Evolutionary conservation across 2,888 invertebrate genomes (phyloP), one percentile per base, ranked within the genome.

Genomic region (Alloplasta piceator): DNA sequence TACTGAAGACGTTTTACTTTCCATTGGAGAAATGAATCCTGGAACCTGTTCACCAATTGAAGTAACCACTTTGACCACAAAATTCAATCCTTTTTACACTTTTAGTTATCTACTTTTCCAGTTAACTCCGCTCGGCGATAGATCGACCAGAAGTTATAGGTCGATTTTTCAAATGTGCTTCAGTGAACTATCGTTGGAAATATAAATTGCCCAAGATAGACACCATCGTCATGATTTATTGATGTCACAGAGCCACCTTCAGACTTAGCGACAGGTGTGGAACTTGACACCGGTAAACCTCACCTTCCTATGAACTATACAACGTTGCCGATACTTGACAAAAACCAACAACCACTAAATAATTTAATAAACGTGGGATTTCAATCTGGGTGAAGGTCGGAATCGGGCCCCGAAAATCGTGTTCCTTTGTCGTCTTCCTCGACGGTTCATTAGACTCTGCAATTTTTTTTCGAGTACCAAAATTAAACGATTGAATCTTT

Each of bases 251-350:
- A 63, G 38, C 70, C 61, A 60, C 60, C 73, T 72, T 61, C 41
- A 16, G 43, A 61, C 52, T 41, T 46, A 55, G 52, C 58, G 41
- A 46, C 58, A 58, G 75, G 74, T 64, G 79, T 70, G 26, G 64
- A 75, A 79, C 79, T 79, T 75, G 79, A 79, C 75, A 70, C 79
- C 52, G 75, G n/a, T 14, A 43, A 64, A 70, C 58, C 64, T 75
- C 64, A 46, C 41, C 12, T 64, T 50, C 41, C 39, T 39, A 5
- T 10, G 56, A 63, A 48, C 70, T 58, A 39, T 38, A 63, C 39
- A 70, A 10, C 16, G 43, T 6, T 12, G 26, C 36, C 14, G 58
- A 48, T 46, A 52, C 66, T 55, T 41, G 39, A 48, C 39, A 16
- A 26, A 77, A 70, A 63, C 64, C 39, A 64, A 63, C 50, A 73